phyloP scores from a whole-genome alignment of 2,113 vertebrate genomes.

The Myotis lucifugus region DNA sequence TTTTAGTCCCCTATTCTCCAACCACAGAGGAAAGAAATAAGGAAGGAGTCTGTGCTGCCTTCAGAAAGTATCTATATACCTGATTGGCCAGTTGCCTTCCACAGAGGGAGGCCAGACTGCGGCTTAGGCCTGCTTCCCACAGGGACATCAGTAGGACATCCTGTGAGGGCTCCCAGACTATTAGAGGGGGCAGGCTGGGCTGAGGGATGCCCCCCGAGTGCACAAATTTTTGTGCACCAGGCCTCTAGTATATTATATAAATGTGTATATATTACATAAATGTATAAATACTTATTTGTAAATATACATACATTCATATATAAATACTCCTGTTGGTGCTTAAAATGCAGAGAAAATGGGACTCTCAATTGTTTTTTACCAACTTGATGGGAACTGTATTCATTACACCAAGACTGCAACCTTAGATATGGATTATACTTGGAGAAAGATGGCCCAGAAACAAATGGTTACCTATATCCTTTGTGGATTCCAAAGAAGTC shows the following conservation, averaged over 20 bases:
- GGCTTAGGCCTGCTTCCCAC: too few species aligned
- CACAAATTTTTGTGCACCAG: too few species aligned
- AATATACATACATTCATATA: neutral
- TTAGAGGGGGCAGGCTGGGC: too few species aligned
- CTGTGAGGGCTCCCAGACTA: too few species aligned
- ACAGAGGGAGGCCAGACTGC: too few species aligned
- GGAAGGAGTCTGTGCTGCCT: too few species aligned
- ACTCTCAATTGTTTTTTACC: neutral
- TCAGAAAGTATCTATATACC: too few species aligned
- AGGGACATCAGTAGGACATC: too few species aligned
- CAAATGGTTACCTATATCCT: neutral
- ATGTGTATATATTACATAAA: neutral
- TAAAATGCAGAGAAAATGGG: slow-evolving; percentile 16
- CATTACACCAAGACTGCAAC: neutral
- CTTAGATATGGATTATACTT: neutral
- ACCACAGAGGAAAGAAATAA: too few species aligned
- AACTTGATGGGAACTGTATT: neutral
- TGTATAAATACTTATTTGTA: neutral
- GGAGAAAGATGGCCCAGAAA: neutral
- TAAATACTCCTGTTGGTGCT: neutral
- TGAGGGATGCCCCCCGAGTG: too few species aligned
- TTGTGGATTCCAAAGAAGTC: neutral
- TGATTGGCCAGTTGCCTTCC: too few species aligned
- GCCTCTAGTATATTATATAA: neutral
- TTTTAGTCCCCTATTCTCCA: too few species aligned